phyloP scores from a whole-genome alignment of 2,888 invertebrate genomes.

The Rotaria macrura region DNA sequence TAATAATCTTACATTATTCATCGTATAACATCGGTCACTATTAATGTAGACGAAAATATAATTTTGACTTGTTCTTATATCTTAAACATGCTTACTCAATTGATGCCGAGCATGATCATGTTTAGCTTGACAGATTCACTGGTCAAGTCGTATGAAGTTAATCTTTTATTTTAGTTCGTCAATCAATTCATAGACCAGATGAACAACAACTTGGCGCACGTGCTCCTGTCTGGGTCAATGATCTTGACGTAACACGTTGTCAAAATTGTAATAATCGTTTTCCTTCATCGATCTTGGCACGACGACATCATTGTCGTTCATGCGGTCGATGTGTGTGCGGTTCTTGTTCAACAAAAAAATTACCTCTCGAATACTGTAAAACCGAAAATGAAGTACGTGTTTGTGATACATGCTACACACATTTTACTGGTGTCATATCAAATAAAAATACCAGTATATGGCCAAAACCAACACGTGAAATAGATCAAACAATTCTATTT shows the following conservation, averaged over 20 bases:
- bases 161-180: background rate
- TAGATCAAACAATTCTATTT: background rate
- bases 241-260: background rate
- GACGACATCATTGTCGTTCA: background rate
- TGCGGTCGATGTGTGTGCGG: background rate
- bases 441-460: background rate
- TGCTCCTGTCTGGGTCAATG: background rate
- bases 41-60: too few species aligned
- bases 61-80: too few species aligned
- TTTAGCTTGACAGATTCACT: too few species aligned
- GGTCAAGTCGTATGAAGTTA: too few species aligned
- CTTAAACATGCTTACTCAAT: too few species aligned
- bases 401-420: constrained; percentile 4
- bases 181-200: background rate
- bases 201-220: background rate
- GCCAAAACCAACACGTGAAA: background rate
- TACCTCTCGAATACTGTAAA: background rate
- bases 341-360: constrained; percentile 11
- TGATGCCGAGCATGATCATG: too few species aligned
- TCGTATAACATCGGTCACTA: too few species aligned
- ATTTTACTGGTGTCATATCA: background rate
- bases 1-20: too few species aligned
- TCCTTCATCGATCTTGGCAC: background rate
- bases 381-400: background rate
- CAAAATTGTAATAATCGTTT: background rate